Evolutionary conservation across 2,113 vertebrate species (phyloP), one percentile per base, ranked within the genome.

Genomic region (Passer montanus): DNA sequence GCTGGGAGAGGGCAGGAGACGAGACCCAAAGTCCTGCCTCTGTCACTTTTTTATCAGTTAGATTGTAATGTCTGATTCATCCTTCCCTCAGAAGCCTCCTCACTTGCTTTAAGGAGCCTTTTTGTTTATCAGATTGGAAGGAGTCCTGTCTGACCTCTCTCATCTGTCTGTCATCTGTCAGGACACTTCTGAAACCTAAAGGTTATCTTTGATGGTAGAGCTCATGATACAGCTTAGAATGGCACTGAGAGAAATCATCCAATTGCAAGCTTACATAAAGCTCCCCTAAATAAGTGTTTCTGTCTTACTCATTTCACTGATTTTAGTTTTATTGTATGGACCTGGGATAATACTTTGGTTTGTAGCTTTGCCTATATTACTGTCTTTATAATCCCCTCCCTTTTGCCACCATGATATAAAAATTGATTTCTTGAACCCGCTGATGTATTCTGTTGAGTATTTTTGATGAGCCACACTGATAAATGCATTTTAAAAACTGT

Each of bases 81-180:
- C 44, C 64, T 92, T 89, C 80, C 70, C 80, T 84, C 76, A 17
- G 60, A 90, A 90, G 39, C 37, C 35, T 84, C 41, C 35, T 79
- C 44, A 53, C 58, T 89, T 94, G 60, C 68, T 92, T 86, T 87
- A 86, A 89, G 76, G 89, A 89, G 26, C 64, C 39, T 86, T 94
- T 90, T 68, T 76, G 4, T 69, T 84, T 84, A 81, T 88, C 88
- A 80, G 90, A 53, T 94, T 87, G 74, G 75, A 39, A 69, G 31
- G 70, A 75, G 73, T 60, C 78, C 59, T 83, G 37, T 68, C 7
- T 90, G 92, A 94, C 63, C 90, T 92, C 84, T 84, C 43, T 79
- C 75, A 87, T 87, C 74, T 93, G 63, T 46, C 64, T 62, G 1
- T 86, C 76, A 63, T 77, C 72, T 93, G 2, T 47, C 66, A 70